phyloP scores from a whole-genome alignment of 2,797 vertebrate species.

The Enoplosus armatus region DNA sequence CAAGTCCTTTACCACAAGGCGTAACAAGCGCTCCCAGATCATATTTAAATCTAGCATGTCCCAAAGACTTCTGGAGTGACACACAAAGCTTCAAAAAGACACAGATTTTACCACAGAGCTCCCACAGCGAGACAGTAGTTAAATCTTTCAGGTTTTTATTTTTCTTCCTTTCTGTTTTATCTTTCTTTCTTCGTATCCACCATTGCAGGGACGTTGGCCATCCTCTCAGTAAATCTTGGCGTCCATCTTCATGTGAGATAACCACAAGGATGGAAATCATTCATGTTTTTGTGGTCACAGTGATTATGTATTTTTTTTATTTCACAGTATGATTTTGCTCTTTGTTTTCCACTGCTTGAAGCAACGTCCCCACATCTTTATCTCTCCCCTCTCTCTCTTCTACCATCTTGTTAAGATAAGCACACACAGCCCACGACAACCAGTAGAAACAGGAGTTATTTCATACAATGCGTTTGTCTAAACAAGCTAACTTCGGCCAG shows the following conservation, averaged over 20 bases:
- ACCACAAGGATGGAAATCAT: constrained; percentile 49
- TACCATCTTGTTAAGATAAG: constrained; percentile 43
- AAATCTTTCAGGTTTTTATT: constrained; percentile 1
- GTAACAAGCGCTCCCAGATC: constrained; percentile 42
- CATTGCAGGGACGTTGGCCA: constrained; percentile 6
- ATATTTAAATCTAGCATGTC: constrained; percentile 56
- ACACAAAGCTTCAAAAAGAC: constrained; percentile 34
- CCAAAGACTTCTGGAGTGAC: constrained; percentile 38
- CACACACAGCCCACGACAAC: constrained; percentile 26
- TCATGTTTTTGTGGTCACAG: constrained; percentile 37
- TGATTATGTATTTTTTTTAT: constrained; percentile 29
- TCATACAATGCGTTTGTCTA: neutral
- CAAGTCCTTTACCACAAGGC: constrained; percentile 42
- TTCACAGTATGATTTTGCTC: constrained; percentile 9
- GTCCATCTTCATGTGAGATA: constrained; percentile 48
- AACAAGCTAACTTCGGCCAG: constrained; percentile 32
- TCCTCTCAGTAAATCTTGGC: constrained; percentile 43
- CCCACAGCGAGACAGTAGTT: neutral
- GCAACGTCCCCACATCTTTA: constrained; percentile 22
- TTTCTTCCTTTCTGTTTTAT: neutral
- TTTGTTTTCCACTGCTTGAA: constrained; percentile 43
- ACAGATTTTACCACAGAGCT: constrained; percentile 16
- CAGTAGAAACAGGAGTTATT: constrained; percentile 21
- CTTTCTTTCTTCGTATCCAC: constrained; percentile 14
- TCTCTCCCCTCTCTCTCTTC: constrained; percentile 10